Percentiles rank a stretch among this genome's conserved stretches.
Evolutionary conservation across 23 tunicate species (phyloP).

Genomic region (Trididemnum nubilum): DNA sequence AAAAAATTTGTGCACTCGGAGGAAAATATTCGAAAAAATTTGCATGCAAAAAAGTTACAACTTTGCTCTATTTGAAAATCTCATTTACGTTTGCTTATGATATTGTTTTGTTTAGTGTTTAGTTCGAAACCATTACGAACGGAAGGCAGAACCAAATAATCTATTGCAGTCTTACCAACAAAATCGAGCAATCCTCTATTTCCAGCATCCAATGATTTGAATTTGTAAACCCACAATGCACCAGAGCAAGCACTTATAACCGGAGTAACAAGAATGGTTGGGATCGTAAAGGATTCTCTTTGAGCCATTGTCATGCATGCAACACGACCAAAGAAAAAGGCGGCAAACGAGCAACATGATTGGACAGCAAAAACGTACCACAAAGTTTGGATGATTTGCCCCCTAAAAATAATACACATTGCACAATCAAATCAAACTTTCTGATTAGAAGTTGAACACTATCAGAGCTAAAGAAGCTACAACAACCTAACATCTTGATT

Average conservation of each 20-base stretch:
- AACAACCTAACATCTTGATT: too few relatives aligned
- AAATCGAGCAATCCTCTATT: constrained; percentile 24
- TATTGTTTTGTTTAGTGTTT: too few relatives aligned
- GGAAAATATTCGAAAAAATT: too few relatives aligned
- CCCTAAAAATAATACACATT: constrained; percentile 7
- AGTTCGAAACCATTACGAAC: too few relatives aligned
- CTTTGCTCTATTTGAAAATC: too few relatives aligned
- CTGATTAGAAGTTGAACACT: background rate
- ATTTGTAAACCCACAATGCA: constrained; percentile 39
- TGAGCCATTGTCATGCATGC: constrained; percentile 84
- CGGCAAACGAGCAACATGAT: constrained; percentile 55
- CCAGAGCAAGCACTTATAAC: constrained; percentile 48
- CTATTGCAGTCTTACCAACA: constrained; percentile 20
- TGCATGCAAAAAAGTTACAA: too few relatives aligned
- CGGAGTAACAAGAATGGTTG: constrained; percentile 71
- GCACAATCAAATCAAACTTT: background rate
- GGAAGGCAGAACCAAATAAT: background rate
- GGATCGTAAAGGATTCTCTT: constrained; percentile 55
- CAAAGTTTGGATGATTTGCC: constrained; percentile 20
- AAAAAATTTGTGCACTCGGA: too few relatives aligned
- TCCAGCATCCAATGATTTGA: background rate
- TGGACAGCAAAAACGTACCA: constrained; percentile 69
- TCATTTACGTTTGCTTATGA: too few relatives aligned
- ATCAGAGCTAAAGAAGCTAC: too few relatives aligned
- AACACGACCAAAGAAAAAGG: constrained; percentile 80